These are phyloP conservation scores for Drosophila kanekoi DNA, from an alignment of 2,888 invertebrate species.

Conservation along the genomic window DNA sequence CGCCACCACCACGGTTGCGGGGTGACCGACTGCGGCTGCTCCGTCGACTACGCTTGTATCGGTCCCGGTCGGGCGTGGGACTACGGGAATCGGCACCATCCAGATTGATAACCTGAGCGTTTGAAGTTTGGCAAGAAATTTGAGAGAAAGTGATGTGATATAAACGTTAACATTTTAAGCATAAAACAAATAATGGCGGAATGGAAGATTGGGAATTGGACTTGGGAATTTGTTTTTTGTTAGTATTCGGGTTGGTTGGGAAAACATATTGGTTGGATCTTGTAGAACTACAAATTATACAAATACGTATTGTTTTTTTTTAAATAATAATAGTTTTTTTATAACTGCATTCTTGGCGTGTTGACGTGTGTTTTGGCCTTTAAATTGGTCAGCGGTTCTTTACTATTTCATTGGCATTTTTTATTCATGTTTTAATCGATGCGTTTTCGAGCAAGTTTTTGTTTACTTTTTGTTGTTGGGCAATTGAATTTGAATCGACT, in stretches of 20 bases:
- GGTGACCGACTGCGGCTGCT: slow-evolving; percentile 85
- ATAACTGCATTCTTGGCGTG: slow-evolving; percentile 77
- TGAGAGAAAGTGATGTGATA: slow-evolving; percentile 73
- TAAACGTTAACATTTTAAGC: slow-evolving; percentile 67
- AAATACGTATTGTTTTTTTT: slow-evolving; percentile 28
- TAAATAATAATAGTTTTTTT: slow-evolving; percentile 5
- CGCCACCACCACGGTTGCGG: slow-evolving; percentile 55
- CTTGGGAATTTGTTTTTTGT: slow-evolving; percentile 1
- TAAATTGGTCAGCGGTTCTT: slow-evolving; percentile 47
- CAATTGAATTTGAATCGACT: slow-evolving; percentile 52
- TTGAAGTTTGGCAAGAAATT: slow-evolving; percentile 67
- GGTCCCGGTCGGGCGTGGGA: slow-evolving; percentile 86
- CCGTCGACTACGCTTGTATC: slow-evolving; percentile 85
- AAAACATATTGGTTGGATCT: slow-evolving; percentile 4
- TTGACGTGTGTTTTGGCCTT: slow-evolving; percentile 83
- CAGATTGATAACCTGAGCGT: slow-evolving; percentile 85
- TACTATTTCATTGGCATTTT: slow-evolving; percentile 57
- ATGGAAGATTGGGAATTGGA: not conserved
- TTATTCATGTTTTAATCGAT: slow-evolving; percentile 51
- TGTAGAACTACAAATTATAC: slow-evolving; percentile 37
- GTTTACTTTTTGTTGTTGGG: slow-evolving; percentile 36
- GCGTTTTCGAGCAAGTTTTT: slow-evolving; percentile 74
- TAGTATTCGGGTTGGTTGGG: not conserved
- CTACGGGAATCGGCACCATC: slow-evolving; percentile 87
- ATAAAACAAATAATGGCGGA: slow-evolving; percentile 60